These are phyloP conservation scores for Hyphantria cunea DNA, from an alignment of 1,140 invertebrate genomes.

Conservation along the genomic window DNA sequence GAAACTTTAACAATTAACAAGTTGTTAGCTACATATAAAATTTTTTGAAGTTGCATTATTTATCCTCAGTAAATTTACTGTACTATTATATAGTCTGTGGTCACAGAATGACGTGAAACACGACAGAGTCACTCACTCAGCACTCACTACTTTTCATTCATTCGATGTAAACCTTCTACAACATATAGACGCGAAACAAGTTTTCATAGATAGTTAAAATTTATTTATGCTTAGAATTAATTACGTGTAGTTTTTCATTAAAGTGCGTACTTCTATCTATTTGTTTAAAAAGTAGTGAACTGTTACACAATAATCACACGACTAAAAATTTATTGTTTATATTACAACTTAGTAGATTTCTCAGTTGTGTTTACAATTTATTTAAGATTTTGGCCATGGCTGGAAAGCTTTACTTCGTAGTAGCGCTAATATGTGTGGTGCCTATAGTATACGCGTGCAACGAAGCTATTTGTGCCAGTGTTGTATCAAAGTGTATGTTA, in stretches of 20 bases:
- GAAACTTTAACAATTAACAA: too few relatives aligned
- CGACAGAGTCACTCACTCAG: neutral
- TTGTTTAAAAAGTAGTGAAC: too few relatives aligned
- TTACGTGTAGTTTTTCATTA: too few relatives aligned
- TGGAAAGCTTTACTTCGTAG: constrained; percentile 51
- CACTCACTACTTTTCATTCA: too few relatives aligned
- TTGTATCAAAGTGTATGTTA: constrained; percentile 97
- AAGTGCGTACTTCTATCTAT: too few relatives aligned
- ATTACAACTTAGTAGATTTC: constrained; percentile 26
- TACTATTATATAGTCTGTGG: too few relatives aligned
- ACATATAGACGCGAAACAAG: neutral
- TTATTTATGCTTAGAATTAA: neutral
- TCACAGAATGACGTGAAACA: too few relatives aligned
- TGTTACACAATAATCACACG: too few relatives aligned
- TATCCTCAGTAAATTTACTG: too few relatives aligned
- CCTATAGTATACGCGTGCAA: constrained; percentile 85
- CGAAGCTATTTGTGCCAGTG: constrained; percentile 94
- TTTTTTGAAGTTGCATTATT: too few relatives aligned
- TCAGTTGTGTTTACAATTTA: constrained; percentile 27
- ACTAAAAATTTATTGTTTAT: constrained; percentile 24
- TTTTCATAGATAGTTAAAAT: neutral
- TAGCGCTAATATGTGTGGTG: constrained; percentile 57
- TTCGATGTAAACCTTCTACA: neutral
- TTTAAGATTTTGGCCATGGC: constrained; percentile 46
- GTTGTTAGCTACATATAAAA: too few relatives aligned